Conservation (phyloP, 2,888 invertebrate species). For the Drosophila fulvimacula region DNA sequence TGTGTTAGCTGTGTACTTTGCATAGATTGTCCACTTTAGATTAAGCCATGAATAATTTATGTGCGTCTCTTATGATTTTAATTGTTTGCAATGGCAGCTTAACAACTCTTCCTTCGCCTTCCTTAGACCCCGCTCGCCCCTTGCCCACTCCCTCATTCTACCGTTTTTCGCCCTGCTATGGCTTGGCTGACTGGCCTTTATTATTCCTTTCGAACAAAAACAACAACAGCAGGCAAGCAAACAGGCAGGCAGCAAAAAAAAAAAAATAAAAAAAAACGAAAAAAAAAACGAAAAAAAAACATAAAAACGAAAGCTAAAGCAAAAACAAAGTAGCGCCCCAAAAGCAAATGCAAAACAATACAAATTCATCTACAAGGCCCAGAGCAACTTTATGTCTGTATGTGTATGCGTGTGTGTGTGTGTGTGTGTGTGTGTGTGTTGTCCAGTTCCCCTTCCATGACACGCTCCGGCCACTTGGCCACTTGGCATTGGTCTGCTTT, state of each 20-base stretch:
- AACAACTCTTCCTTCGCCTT: slow-evolving; percentile 66
- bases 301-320: slow-evolving; percentile 66
- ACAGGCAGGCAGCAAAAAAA: background rate
- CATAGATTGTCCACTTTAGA: slow-evolving; percentile 84
- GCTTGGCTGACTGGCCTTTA: slow-evolving; percentile 45
- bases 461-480: slow-evolving; percentile 48
- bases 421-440: slow-evolving; percentile 30
- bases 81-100: slow-evolving; percentile 84
- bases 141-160: background rate
- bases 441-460: slow-evolving; percentile 41
- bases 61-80: slow-evolving; percentile 84
- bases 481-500: slow-evolving; percentile 63
- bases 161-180: slow-evolving; percentile 10
- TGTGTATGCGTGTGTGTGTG: slow-evolving; percentile 18
- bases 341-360: slow-evolving; percentile 81
- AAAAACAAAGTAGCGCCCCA: slow-evolving; percentile 77
- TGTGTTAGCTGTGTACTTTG: slow-evolving; percentile 68
- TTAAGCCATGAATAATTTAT: slow-evolving; percentile 84
- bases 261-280: slow-evolving; percentile 40
- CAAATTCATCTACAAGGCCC: slow-evolving; percentile 74
- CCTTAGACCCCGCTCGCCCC: background rate
- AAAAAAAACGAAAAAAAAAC: slow-evolving; percentile 60
- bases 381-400: slow-evolving; percentile 26
- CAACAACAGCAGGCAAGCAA: slow-evolving; percentile 2
- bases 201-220: slow-evolving; percentile 58